Percentiles rank a stretch among this genome's conserved stretches.
These are phyloP conservation scores for Itoplectis maculator DNA, from an alignment of 2,888 invertebrate species.

Conservation along the genomic window DNA sequence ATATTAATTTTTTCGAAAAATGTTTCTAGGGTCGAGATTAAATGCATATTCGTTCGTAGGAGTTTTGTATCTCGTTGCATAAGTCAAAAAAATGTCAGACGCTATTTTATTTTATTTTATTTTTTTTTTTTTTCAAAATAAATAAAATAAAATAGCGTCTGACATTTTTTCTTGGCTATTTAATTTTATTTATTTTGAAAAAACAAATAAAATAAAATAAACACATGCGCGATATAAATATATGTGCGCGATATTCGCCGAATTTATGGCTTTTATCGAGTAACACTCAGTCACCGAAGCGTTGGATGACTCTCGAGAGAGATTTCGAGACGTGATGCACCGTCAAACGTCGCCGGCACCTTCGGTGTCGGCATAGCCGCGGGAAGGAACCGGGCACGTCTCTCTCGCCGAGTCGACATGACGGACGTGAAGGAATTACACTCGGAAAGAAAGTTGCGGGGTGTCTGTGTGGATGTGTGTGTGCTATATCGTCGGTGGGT, in stretches of 20 bases:
- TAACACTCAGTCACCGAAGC: slow-evolving; percentile 22
- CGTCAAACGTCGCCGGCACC: slow-evolving; percentile 10
- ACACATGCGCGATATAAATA: no score
- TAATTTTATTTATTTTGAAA: neutral
- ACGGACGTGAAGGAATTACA: slow-evolving; percentile 52
- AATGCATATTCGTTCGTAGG: no score
- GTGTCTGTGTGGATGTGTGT: no score
- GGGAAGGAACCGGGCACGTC: neutral
- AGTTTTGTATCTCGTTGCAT: neutral
- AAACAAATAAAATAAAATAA: neutral
- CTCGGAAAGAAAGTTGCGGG: slow-evolving; percentile 30
- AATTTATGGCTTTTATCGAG: slow-evolving; percentile 28
- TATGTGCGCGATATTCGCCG: neutral
- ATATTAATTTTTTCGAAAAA: no score
- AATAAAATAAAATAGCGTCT: no score
- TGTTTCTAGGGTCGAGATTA: no score
- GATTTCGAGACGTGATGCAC: slow-evolving; percentile 17
- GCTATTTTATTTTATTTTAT: no score
- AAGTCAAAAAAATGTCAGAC: no score
- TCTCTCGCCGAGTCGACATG: slow-evolving; percentile 35
- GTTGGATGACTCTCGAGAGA: neutral
- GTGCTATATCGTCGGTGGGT: slow-evolving; percentile 24
- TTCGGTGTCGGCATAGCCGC: neutral
- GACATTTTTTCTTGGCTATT: neutral
- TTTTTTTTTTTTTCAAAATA: no score